Evolutionary conservation across 2,797 vertebrate genomes (phyloP).

Genomic region (Chlorospingus semifuscus): DNA sequence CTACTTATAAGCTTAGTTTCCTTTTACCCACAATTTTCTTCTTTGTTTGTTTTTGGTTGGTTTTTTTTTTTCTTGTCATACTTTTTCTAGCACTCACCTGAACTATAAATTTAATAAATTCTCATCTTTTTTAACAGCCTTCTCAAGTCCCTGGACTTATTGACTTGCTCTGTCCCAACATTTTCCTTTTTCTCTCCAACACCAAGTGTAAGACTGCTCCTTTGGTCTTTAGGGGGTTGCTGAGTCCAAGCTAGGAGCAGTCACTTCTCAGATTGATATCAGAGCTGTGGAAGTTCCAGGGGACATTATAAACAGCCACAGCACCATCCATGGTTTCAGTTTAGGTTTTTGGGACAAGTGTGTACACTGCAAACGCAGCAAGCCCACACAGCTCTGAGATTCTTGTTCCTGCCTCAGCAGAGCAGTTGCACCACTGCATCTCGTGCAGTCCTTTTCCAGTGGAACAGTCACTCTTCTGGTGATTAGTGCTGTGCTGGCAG

Average conservation of each 20-base stretch:
- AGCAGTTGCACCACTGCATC: background rate
- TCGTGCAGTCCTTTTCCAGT: background rate
- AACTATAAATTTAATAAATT: background rate
- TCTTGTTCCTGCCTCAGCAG: background rate
- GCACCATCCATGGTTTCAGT: background rate
- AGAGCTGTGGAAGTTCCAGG: background rate
- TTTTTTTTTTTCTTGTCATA: background rate
- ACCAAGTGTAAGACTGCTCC: background rate
- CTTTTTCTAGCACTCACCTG: background rate
- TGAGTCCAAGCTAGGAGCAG: background rate
- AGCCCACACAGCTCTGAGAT: background rate
- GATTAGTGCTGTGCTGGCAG: background rate
- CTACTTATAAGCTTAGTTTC: background rate
- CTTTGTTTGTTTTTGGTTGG: rapidly evolving
- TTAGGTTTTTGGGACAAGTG: background rate
- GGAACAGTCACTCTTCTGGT: background rate
- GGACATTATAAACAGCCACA: background rate
- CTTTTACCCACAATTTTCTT: background rate
- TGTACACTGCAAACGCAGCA: background rate
- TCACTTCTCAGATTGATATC: background rate
- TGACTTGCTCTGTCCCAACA: background rate
- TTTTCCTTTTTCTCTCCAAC: background rate
- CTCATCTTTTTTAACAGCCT: background rate
- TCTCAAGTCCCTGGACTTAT: background rate
- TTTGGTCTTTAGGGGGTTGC: background rate